These are phyloP conservation scores for Tridacna gigas DNA, from an alignment of 2,888 invertebrate genomes.

Conservation along the genomic window DNA sequence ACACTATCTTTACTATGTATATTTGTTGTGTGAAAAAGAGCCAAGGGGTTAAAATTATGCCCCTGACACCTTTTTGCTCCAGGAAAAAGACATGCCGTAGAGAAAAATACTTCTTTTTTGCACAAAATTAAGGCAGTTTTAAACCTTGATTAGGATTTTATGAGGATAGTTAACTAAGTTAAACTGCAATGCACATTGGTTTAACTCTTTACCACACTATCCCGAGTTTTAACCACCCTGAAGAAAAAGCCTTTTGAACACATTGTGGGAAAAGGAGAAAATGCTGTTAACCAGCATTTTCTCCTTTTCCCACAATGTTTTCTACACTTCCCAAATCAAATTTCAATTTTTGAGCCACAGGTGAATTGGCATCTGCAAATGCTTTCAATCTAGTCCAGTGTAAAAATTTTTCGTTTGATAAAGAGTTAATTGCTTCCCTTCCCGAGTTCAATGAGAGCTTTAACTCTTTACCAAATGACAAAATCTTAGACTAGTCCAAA, in stretches of 20 bases:
- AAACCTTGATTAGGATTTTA: slow-evolving; percentile 14
- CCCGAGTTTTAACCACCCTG: background rate
- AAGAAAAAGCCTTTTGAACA: background rate
- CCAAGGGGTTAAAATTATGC: too few relatives aligned
- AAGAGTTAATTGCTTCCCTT: background rate
- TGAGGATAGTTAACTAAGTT: slow-evolving; percentile 1
- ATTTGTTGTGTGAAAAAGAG: too few relatives aligned
- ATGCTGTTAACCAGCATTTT: background rate
- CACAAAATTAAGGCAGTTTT: slow-evolving; percentile 2
- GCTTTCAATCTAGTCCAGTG: too few relatives aligned
- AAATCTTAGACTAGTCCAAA: too few relatives aligned
- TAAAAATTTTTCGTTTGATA: too few relatives aligned
- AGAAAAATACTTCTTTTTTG: background rate
- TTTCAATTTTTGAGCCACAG: too few relatives aligned
- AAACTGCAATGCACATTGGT: slow-evolving; percentile 5
- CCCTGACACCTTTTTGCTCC: too few relatives aligned
- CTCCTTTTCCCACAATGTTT: background rate
- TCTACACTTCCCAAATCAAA: background rate
- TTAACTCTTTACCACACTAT: background rate
- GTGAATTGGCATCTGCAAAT: too few relatives aligned
- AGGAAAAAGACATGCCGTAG: too few relatives aligned
- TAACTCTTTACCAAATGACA: too few relatives aligned
- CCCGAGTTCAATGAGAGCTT: background rate
- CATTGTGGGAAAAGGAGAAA: background rate
- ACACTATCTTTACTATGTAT: too few relatives aligned